Evolutionary conservation across 2,113 vertebrate genomes (phyloP).

Genomic region (Panurus biarmicus): DNA sequence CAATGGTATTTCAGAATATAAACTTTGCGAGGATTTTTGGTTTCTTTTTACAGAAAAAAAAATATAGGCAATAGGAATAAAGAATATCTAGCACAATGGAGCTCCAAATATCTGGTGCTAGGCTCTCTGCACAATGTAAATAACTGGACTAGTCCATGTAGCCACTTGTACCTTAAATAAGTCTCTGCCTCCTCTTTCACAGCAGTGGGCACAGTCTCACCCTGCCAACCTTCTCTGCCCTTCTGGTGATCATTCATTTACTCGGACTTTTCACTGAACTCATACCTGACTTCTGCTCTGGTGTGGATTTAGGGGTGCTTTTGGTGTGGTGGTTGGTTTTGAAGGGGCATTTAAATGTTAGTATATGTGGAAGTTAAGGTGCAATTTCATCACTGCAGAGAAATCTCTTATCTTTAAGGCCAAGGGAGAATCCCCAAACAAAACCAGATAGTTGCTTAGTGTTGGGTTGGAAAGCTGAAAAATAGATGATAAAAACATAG

Average conservation of each 20-base stretch:
- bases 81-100: neutral
- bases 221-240: neutral
- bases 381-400: neutral
- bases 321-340: rapidly evolving
- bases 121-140: neutral
- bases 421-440: neutral
- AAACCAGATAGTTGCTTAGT: neutral
- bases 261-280: neutral
- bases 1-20: neutral
- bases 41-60: neutral
- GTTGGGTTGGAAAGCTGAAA: neutral
- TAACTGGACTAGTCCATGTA: neutral
- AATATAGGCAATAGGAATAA: neutral
- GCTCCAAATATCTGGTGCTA: neutral
- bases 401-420: neutral
- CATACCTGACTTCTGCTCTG: neutral
- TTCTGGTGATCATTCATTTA: neutral
- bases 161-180: neutral
- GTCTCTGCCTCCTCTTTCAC: neutral
- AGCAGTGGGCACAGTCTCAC: neutral
- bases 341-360: neutral
- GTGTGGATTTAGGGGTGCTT: neutral
- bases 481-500: neutral
- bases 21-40: neutral
- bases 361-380: neutral